These are phyloP conservation scores for Parnassius smintheus DNA, from an alignment of 2,888 invertebrate genomes.

Conservation along the genomic window DNA sequence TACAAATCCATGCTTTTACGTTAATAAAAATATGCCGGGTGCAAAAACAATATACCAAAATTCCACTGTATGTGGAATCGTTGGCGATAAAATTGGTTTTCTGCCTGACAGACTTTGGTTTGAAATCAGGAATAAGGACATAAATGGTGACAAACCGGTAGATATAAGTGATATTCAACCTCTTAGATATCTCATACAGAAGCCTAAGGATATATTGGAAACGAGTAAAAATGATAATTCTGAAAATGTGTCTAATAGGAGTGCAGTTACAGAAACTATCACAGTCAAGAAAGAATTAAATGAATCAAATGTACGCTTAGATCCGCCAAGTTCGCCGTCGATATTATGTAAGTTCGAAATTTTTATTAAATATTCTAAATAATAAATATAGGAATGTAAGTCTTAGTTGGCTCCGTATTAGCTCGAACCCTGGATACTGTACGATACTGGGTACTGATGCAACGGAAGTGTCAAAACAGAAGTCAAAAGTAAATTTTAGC, in stretches of 20 bases:
- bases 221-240: neutral
- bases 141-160: neutral
- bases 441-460: too few species aligned
- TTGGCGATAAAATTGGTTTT: constrained; percentile 78
- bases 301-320: constrained; percentile 8
- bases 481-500: too few species aligned
- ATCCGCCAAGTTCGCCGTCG: constrained; percentile 42
- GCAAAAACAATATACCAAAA: constrained; percentile 57
- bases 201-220: constrained; percentile 14
- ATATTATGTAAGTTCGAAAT: constrained; percentile 42
- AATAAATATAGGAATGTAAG: too few species aligned
- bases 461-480: too few species aligned
- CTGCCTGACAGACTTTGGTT: constrained; percentile 75
- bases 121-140: constrained; percentile 42
- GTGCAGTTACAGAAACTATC: constrained; percentile 1
- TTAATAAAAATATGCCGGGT: constrained; percentile 44
- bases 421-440: too few species aligned
- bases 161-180: neutral
- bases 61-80: constrained; percentile 46
- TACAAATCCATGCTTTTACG: constrained; percentile 78
- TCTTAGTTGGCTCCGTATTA: too few species aligned
- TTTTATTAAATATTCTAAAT: neutral
- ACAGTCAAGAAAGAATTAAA: constrained; percentile 10
- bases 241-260: neutral
- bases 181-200: neutral